Evolutionary conservation across 2,113 vertebrate species (phyloP), one percentile per base, ranked within the genome.

Genomic region (Cinclus mexicanus): DNA sequence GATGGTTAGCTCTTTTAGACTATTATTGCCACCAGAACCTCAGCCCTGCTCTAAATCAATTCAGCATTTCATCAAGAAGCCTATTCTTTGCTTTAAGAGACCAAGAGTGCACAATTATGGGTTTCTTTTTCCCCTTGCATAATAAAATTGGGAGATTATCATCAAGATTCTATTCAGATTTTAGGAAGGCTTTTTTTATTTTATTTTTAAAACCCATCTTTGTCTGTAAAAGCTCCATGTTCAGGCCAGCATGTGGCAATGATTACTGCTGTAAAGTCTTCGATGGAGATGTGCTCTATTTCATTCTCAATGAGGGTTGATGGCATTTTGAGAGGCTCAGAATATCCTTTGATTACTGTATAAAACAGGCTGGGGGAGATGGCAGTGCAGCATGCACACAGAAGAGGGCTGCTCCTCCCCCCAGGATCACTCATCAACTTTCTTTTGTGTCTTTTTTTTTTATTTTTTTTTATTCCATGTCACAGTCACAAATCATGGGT

Each of bases 91-190:
- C 83, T 84, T 21, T 71, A 92, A 91, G 90, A 94, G 93, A 97
- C 96, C 83, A 92, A 93, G 92, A 90, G 76, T 95, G 93, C 94
- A 95, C 96, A 95, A 97, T 96, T 98, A 96, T 12, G 64, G 95
- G 85, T 94, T 97, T 97, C 97, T 97, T 96, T 96, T 95, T 79
- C 92, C 80, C 86, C 82, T 97, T 93, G 88, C 72, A 95, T 96
- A 97, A 97, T 97, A 94, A 96, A 97, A 97, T 76, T 70, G 93
- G 79, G 91, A 97, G 88, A 98, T 98, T 98, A 98, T 98, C 97
- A 98, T 98, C 96, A 98, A 97, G 97, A 97, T 98, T 94, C 97
- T 98, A 98, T 98, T 98, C 98, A 98, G 90, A 96, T 96, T 97
- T 97, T 97, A 88, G 87, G 95, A 91, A 95, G 86, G 76, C 94